phyloP scores from a whole-genome alignment of 2,113 vertebrate species.

The Alligator sinensis region DNA sequence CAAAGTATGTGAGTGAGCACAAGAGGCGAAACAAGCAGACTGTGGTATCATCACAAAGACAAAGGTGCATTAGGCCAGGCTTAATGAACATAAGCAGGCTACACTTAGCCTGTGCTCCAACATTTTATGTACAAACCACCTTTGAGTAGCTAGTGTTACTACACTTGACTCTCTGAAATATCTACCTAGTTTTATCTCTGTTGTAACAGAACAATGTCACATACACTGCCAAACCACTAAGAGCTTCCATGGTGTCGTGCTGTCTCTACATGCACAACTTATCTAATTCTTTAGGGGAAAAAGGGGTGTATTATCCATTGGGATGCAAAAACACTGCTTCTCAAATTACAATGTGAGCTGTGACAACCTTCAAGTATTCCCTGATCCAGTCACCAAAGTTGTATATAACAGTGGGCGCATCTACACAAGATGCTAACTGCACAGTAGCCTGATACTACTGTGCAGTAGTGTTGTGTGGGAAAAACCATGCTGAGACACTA shows the following conservation, averaged over 20 bases:
- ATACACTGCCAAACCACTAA: not conserved
- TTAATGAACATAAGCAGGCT: too few relatives aligned
- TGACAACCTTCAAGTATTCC: not conserved
- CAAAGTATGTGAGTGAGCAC: too few relatives aligned
- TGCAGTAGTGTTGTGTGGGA: too few relatives aligned
- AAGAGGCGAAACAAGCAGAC: too few relatives aligned
- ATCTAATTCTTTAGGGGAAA: not conserved
- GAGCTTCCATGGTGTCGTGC: not conserved
- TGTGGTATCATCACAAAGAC: too few relatives aligned
- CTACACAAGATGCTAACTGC: too few relatives aligned
- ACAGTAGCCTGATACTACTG: too few relatives aligned
- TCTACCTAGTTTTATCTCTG: not conserved
- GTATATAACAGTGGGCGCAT: not conserved
- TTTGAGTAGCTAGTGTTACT: not conserved
- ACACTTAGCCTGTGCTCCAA: too few relatives aligned
- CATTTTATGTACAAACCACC: not conserved
- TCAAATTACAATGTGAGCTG: not conserved
- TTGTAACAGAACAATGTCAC: not conserved
- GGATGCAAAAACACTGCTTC: not conserved
- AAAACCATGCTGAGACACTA: too few relatives aligned
- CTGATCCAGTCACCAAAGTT: not conserved
- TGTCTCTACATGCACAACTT: not conserved
- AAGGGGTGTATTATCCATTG: not conserved
- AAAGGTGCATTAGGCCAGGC: too few relatives aligned
- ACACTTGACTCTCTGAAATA: not conserved